Evolutionary conservation across 2,888 invertebrate genomes (phyloP).

Genomic region (Cryptocephalus moraei): DNA sequence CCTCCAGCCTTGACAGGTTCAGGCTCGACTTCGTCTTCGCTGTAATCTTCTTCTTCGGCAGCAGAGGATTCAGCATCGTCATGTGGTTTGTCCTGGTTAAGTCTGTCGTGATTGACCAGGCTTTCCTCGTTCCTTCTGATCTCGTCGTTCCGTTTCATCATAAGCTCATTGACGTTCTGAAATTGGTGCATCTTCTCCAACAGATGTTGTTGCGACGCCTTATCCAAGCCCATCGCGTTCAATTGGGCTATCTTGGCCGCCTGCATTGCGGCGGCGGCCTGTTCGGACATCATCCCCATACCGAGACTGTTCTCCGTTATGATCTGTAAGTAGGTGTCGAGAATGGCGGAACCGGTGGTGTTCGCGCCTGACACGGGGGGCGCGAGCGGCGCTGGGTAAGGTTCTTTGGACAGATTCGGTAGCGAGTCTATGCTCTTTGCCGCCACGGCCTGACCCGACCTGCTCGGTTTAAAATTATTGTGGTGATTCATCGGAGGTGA

Average conservation of each 20-base stretch:
- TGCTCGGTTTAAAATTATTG: slow-evolving; percentile 36
- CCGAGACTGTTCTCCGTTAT: slow-evolving; percentile 75
- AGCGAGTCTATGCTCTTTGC: slow-evolving; percentile 55
- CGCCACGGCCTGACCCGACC: slow-evolving; percentile 42
- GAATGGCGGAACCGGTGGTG: slow-evolving; percentile 63
- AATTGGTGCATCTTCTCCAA: slow-evolving; percentile 54
- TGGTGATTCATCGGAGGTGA: slow-evolving; percentile 43
- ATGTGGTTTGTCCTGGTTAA: slow-evolving; percentile 14
- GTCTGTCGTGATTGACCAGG: slow-evolving; percentile 44
- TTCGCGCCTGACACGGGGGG: slow-evolving; percentile 35
- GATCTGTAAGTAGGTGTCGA: slow-evolving; percentile 82
- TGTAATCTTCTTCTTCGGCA: slow-evolving; percentile 46
- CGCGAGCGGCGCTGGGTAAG: slow-evolving; percentile 53
- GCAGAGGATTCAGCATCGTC: slow-evolving; percentile 42
- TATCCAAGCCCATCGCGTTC: slow-evolving; percentile 50
- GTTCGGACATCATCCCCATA: slow-evolving; percentile 53
- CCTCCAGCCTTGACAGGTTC: slow-evolving; percentile 39
- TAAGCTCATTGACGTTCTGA: slow-evolving; percentile 44
- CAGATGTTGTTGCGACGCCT: slow-evolving; percentile 47
- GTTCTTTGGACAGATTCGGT: slow-evolving; percentile 55
- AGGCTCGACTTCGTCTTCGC: slow-evolving; percentile 40
- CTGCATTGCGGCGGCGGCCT: slow-evolving; percentile 61
- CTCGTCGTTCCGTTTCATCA: slow-evolving; percentile 42
- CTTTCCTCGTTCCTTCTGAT: slow-evolving; percentile 43
- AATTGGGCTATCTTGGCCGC: slow-evolving; percentile 71